A percentile compares a stretch with the other conserved stretches of the same genome.
These are phyloP conservation scores for Holocentrus rufus DNA, from an alignment of 2,797 vertebrate species.

Conservation along the genomic window DNA sequence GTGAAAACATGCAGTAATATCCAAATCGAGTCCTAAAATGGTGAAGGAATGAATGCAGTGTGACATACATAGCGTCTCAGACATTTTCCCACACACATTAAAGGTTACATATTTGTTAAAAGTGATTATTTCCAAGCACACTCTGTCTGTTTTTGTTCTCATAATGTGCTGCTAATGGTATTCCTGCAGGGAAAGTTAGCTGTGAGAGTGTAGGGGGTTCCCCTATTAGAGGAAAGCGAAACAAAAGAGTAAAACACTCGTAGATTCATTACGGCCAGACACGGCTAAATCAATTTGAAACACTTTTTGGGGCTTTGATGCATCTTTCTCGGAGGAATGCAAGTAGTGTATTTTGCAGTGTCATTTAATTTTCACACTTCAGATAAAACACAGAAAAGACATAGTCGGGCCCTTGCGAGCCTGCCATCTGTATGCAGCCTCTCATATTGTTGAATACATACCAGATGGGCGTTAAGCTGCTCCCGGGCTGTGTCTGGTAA, in stretches of 20 bases:
- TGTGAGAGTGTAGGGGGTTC: conserved; percentile 45
- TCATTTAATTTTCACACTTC: conserved; percentile 80
- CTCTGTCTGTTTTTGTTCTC: conserved; percentile 44
- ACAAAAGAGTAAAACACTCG: conserved; percentile 59
- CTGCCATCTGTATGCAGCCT: conserved; percentile 79
- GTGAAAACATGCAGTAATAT: background rate
- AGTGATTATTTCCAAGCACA: conserved; percentile 44
- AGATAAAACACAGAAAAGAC: conserved; percentile 75
- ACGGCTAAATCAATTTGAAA: conserved; percentile 63
- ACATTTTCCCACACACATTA: conserved; percentile 46
- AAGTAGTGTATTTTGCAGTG: conserved; percentile 59
- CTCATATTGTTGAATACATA: conserved; percentile 86
- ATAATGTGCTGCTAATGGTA: conserved; percentile 26
- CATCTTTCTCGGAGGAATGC: conserved; percentile 32
- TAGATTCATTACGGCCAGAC: conserved; percentile 60
- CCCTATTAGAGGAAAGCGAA: conserved; percentile 44
- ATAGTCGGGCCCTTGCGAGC: conserved; percentile 66
- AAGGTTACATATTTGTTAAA: conserved; percentile 55
- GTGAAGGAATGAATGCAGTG: conserved; percentile 41
- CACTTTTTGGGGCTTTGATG: conserved; percentile 53
- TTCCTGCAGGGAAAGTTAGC: conserved; percentile 20
- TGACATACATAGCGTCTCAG: conserved; percentile 9
- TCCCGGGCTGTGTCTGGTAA: conserved; percentile 98
- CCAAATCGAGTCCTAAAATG: conserved; percentile 57
- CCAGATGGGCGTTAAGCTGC: conserved; percentile 98